Base-by-base conservation (phyloP, 2,113 vertebrate species). In the Gracilinanus agilis region DNA sequence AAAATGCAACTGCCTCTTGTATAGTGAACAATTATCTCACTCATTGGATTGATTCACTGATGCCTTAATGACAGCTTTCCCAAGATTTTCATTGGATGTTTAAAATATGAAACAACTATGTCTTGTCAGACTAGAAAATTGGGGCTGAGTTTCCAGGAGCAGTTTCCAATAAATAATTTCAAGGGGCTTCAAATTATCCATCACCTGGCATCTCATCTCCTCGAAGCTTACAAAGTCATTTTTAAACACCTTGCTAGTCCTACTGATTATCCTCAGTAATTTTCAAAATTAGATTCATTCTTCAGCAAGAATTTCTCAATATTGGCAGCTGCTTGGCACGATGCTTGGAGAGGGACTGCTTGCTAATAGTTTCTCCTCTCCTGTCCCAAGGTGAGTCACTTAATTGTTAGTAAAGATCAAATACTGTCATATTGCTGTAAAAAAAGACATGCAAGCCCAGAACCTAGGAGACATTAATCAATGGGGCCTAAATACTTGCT, bases 161-260 rank as follows among this genome's bases (percentile, higher is more conserved):
- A 96, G 95, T 98, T 98, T 98, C 97, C 97, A 98, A 98, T 98
- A 98, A 98, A 98, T 98, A 98, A 98, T 96, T 97, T 97, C 96
- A 98, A 98, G 97, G 96, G 95, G 96, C 95, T 98, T 98, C 98
- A 98, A 98, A 98, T 98, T 98, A 96, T 96, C 94, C 95, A 94
- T 98, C 98, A 97, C 96, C 96, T 97, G 97, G 97, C 96, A 44
- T 96, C 96, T 97, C 97, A 97, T 98, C 96, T 98, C 96, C 95
- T 97, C 98, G 90, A 96, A 90, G 97, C 96, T 98, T 97, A 94
- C 96, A 98, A 98, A 95, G 88, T 93, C 95, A 95, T 94, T 97
- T 96, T 97, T 93, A 94, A 95, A 96, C 90, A 95, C 55, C 29
- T 16, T 53, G 25, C 61, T 95, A 93, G 94, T 90, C 55, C 95